phyloP scores from a whole-genome alignment of 2,113 vertebrate genomes.

The Corvus moneduloides region DNA sequence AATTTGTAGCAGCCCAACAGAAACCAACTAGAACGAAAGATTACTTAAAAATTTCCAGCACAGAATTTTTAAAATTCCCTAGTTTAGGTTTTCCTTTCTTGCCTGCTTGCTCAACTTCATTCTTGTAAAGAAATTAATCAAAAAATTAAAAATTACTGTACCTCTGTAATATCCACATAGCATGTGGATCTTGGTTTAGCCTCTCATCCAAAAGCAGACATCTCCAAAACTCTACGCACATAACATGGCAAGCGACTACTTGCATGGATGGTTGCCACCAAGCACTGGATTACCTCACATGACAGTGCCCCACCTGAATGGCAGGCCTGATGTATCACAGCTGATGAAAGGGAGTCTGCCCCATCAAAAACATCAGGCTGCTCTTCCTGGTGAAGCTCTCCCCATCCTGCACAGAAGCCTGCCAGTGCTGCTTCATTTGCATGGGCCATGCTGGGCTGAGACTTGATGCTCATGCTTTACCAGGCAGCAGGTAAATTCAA shows the following conservation, averaged over 20 bases:
- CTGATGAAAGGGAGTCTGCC: background rate
- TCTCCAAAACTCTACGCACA: background rate
- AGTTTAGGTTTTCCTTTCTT: background rate
- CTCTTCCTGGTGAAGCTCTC: background rate
- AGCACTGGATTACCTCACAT: background rate
- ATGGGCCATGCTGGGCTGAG: rapidly evolving
- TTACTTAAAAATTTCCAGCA: background rate
- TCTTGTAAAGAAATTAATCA: background rate
- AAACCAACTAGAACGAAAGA: background rate
- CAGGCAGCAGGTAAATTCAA: background rate
- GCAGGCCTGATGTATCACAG: background rate
- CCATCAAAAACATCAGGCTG: background rate
- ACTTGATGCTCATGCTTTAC: background rate
- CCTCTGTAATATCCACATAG: background rate
- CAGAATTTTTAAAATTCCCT: background rate
- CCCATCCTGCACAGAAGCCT: background rate
- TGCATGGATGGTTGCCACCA: background rate
- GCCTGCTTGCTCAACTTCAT: background rate
- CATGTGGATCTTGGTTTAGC: background rate
- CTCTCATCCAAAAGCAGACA: background rate
- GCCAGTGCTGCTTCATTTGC: background rate
- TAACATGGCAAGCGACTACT: background rate
- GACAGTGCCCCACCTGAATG: background rate
- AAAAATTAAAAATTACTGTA: background rate
- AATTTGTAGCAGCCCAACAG: background rate